Base-by-base conservation (phyloP, 2,113 vertebrate species). In the Camelus bactrianus region DNA sequence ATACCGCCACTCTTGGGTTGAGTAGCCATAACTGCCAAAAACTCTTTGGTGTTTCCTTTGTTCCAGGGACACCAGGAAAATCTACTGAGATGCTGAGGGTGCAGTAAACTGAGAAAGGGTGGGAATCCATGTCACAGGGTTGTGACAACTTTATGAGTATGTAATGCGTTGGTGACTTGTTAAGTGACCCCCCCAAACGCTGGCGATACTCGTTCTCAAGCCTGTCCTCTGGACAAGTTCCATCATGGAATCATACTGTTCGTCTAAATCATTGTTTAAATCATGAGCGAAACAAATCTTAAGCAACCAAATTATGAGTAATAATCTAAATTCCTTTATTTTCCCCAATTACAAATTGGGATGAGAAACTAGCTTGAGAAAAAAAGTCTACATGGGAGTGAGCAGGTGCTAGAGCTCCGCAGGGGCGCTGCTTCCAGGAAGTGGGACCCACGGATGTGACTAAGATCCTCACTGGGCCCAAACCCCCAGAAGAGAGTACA, bases 191-290 rank as follows among this genome's bases (percentile, higher is more conserved):
- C 5, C 54, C 5, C 54, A 46, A 8, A 22, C 2, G 20, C 24
- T 0, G 6, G 28, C 28, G 7, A 0, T 1, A 2, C 10, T 35
- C 28, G 1, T 30, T 1, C 10, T 12, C 3, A 9, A 0, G 4
- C 8, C 8, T 10, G 2, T 35, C 22, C 7, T 19, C 56, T 42
- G n/a, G 17, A 20, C 48, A 26, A 6, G 19, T 14, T 24, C 6
- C 26, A 12, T 32, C 70, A 26, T 0, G 2, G 56, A 19, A 32
- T 60, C 79, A 52, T 46, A 15, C 22, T 17, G 30, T 13, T 15
- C 19, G 1, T 9, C 3, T 13, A 48, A 46, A 6, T 50, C 19
- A 46, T 22, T 58, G 8, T 20, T 87, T 35, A 62, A 73, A 50
- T 12, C 32, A 62, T 13, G 22, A 62, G 22, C 30, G 38, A 65